Base-by-base conservation (phyloP, 2,888 invertebrate genomes). In the Germaria angustata region DNA sequence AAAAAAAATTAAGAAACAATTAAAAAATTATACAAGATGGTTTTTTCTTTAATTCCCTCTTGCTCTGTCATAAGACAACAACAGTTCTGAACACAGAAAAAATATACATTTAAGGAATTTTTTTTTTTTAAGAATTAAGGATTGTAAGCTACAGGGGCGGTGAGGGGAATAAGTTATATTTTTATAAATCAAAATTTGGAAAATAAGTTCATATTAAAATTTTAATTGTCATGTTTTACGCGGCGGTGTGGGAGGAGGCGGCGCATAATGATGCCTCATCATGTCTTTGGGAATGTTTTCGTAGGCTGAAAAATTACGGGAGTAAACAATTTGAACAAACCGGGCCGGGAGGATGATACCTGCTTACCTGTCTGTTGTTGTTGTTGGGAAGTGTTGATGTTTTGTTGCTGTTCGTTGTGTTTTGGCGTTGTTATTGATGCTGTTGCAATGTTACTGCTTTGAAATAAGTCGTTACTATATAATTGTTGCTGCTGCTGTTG, bases 201-300 rank as follows among this genome's bases (percentile, higher is more conserved):
- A 63, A 71, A 69, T 46, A 65, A 51, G 66, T 36, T 75, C 22
- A 28, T 44, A 79, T 81, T 81, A 85, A 65, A 84, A 84, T 39
- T 83, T 84, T 83, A 84, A 79, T 80, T 84, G 83, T 91, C 92
- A 91, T 90, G 91, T 89, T 90, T 91, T 90, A 86, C 91, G 88
- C 85, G 92, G 90, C 87, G 91, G 90, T 85, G 90, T 89, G 84
- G 91, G 89, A 85, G 91, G 90, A 86, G 90, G 89, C 86, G 88
- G 84, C 83, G 84, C 73, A 86, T 86, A 85, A 85, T 84, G 85
- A 85, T 85, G 80, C 86, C 85, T 85, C 84, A 82, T 90, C 88
- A 91, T 89, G 88, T 91, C 91, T 90, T 91, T 91, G 89, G 91
- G 90, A 91, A 91, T 91, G 91, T 91, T 91, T 89, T 91, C 90